Evolutionary conservation across 1,140 invertebrate species (phyloP).

Genomic region (Brachionus asplanchnoidis): DNA sequence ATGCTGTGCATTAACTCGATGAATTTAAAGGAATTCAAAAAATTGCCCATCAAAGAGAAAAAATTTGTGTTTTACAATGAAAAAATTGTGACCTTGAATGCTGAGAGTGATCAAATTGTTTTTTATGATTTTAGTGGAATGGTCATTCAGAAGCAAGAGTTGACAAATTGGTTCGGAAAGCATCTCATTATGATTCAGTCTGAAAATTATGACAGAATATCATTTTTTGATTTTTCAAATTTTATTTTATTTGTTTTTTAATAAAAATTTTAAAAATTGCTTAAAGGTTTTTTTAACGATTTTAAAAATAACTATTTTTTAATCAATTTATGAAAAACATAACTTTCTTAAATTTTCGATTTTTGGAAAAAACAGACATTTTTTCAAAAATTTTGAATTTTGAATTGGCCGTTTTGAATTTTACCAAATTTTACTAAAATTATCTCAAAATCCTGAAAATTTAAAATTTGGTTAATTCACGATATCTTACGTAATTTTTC

Average conservation of each 20-base stretch:
- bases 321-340: no score
- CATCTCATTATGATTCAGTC: background rate
- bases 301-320: no score
- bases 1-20: background rate
- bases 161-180: background rate
- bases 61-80: background rate
- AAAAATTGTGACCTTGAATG: background rate
- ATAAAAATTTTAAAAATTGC: no score
- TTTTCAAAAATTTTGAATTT: no score
- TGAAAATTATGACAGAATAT: background rate
- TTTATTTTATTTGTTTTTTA: background rate
- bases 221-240: background rate
- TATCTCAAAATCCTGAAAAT: no score
- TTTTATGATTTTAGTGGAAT: background rate
- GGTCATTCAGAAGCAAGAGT: background rate
- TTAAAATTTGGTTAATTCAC: no score
- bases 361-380: no score
- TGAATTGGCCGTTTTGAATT: no score
- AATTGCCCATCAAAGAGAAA: background rate
- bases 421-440: no score
- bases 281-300: no score
- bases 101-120: background rate
- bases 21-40: background rate
- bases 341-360: no score
- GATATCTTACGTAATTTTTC: no score